These are phyloP conservation scores for Styela clava DNA, from an alignment of 23 tunicate species.

Conservation along the genomic window DNA sequence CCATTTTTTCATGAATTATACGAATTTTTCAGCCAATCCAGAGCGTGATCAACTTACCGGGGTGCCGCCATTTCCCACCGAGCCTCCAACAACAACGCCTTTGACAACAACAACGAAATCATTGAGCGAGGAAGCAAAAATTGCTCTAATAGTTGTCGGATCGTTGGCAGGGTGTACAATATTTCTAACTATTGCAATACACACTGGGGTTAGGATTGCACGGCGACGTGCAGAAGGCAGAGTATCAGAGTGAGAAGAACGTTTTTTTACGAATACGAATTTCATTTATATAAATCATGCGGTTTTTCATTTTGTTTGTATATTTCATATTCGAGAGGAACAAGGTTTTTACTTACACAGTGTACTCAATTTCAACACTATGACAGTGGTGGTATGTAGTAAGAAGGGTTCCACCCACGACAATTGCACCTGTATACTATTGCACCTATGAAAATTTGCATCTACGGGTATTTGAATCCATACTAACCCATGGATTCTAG, in stretches of 20 bases:
- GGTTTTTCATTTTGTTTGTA: too few relatives aligned
- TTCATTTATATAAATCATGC: neutral
- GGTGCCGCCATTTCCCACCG: slow-evolving; percentile 16
- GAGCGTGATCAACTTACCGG: slow-evolving; percentile 17
- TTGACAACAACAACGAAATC: neutral
- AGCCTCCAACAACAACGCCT: slow-evolving; percentile 18
- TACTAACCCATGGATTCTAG: too few relatives aligned
- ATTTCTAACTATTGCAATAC: slow-evolving; percentile 3
- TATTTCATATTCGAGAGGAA: too few relatives aligned
- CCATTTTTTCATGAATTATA: too few relatives aligned
- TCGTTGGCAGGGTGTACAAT: slow-evolving; percentile 21
- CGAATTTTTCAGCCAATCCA: slow-evolving; percentile 19
- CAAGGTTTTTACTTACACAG: too few relatives aligned
- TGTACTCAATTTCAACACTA: too few relatives aligned
- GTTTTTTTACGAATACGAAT: too few relatives aligned
- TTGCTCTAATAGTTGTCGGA: slow-evolving; percentile 37
- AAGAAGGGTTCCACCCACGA: too few relatives aligned
- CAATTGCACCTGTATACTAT: too few relatives aligned
- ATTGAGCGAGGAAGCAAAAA: slow-evolving; percentile 14
- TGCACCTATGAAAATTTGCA: too few relatives aligned
- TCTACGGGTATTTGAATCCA: too few relatives aligned
- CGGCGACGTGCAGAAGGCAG: neutral
- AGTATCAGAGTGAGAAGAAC: slow-evolving; percentile 1
- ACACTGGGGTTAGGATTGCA: slow-evolving; percentile 12
- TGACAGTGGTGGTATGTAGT: too few relatives aligned